Conservation (phyloP, 2,797 vertebrate species). For the Tokudaia tokunoshimensis region DNA sequence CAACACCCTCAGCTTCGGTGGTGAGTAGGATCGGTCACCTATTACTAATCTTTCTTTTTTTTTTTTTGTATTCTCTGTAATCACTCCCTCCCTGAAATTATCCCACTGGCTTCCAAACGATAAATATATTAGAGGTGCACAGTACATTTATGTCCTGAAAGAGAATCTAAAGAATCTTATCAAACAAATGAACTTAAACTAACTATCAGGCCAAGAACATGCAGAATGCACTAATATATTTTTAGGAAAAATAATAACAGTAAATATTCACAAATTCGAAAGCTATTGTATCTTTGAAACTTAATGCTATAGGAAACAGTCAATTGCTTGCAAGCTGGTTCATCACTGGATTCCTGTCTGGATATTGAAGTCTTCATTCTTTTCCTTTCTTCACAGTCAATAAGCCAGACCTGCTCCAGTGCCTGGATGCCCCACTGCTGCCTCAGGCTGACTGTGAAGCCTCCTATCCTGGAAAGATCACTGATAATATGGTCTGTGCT, state of each 20-base stretch:
- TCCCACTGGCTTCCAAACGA: background rate
- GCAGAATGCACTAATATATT: background rate
- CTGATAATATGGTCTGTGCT: constrained; percentile 92
- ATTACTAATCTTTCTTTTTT: background rate
- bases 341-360: background rate
- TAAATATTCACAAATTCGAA: background rate
- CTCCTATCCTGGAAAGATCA: constrained; percentile 91
- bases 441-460: constrained; percentile 85
- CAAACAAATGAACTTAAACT: background rate
- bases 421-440: constrained; percentile 91
- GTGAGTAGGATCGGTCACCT: constrained; percentile 84
- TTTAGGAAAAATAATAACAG: background rate
- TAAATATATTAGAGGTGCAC: background rate
- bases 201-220: background rate
- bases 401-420: constrained; percentile 88
- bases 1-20: constrained; percentile 89
- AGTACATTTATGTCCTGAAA: background rate
- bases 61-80: background rate
- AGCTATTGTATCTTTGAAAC: background rate
- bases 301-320: background rate
- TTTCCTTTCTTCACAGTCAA: constrained; percentile 74
- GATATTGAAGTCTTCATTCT: background rate
- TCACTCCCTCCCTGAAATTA: background rate
- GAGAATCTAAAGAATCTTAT: background rate
- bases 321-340: background rate